Percentiles rank a stretch among this genome's conserved stretches.
Evolutionary conservation across 2,888 invertebrate species (phyloP).

Genomic region (Sminthurinus aureus): DNA sequence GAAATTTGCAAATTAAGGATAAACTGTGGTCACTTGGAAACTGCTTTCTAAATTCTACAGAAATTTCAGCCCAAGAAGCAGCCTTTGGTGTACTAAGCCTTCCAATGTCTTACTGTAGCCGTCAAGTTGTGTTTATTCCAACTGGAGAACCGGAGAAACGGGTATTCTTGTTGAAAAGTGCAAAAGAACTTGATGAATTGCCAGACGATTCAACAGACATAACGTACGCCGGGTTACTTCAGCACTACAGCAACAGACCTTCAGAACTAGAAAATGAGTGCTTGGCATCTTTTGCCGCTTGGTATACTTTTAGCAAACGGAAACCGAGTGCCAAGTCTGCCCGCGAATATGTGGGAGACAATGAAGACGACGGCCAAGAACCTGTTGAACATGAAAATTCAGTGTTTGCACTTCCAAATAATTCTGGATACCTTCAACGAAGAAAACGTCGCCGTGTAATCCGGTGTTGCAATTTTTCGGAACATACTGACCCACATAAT

Average conservation of each 20-base stretch:
- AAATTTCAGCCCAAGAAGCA: constrained; percentile 60
- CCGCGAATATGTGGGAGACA: too few relatives aligned
- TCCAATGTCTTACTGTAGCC: constrained; percentile 33
- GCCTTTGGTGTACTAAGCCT: constrained; percentile 49
- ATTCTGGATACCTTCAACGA: constrained; percentile 24
- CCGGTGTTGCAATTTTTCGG: constrained; percentile 45
- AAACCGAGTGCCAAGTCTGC: neutral
- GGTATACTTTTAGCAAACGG: constrained; percentile 9
- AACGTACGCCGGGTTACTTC: constrained; percentile 44
- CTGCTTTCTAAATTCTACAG: constrained; percentile 56
- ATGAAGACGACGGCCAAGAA: neutral
- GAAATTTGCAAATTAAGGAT: constrained; percentile 57
- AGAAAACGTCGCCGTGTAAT: constrained; percentile 41
- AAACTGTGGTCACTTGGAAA: constrained; percentile 52
- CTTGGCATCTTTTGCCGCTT: constrained; percentile 59
- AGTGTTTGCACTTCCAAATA: neutral
- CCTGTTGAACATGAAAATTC: neutral
- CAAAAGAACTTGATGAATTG: constrained; percentile 48
- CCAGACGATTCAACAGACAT: constrained; percentile 39
- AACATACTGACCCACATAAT: constrained; percentile 55
- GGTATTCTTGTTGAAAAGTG: constrained; percentile 58
- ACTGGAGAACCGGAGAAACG: constrained; percentile 57
- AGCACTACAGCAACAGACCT: constrained; percentile 59
- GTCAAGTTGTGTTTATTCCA: constrained; percentile 37
- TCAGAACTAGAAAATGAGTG: constrained; percentile 55